Evolutionary conservation across 1,140 invertebrate genomes (phyloP), one percentile per base, ranked within the genome.

Genomic region (Plectrocnemia conspersa): DNA sequence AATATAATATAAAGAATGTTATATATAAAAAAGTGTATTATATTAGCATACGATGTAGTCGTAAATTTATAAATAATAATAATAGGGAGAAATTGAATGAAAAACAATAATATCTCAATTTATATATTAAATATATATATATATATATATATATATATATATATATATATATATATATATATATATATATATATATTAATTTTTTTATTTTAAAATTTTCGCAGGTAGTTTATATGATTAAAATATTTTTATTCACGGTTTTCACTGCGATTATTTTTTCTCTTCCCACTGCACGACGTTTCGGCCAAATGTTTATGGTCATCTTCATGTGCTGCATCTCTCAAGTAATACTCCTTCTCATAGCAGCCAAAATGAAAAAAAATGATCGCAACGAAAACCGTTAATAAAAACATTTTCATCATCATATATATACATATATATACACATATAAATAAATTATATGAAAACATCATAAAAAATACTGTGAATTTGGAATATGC

Each of bases 1-100:
- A 48, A 62, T 47, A 58, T 55, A 44, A 58, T n/a, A n/a, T n/a
- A n/a, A 58, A 57, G 56, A 61, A 61, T 61, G 56, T 55, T 62
- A 58, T 62, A 62, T 53, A 58, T 45, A 57, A n/a, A 45, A 54
- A 48, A 53, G 33, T 61, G 59, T 61, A 61, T 50, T 54, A 61
- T 61, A 61, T 27, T 57, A 57, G 52, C 27, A 35, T 44, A 23
- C 44, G 36, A 44, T 35, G 11, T 61, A 61, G 54, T 42, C 18
- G 25, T 50, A n/a, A n/a, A n/a, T n/a, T n/a, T 21, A 35, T 44
- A 45, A 38, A 59, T 42, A 32, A 25, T 35, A 52, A 24, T 38
- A 27, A 45, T 60, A 56, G 55, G 54, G 35, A 16, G 25, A 61
- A 57, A 61, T 57, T 56, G 38, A 57, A 54, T 57, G 59, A 57